phyloP scores from a whole-genome alignment of 2,888 invertebrate genomes.

The Beris chalybata region DNA sequence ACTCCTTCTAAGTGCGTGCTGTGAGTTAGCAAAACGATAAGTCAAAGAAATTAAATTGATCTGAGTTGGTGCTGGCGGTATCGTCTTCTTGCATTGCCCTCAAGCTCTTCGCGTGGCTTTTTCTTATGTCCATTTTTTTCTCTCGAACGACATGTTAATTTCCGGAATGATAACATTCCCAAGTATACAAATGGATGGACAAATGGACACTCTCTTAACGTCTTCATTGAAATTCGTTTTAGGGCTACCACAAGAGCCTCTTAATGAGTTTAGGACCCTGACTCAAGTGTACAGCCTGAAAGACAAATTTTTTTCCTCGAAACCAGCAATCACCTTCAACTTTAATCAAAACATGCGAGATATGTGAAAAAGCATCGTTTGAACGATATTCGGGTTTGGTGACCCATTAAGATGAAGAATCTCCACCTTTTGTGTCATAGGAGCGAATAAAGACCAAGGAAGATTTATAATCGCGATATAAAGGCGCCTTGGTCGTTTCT shows the following conservation, averaged over 20 bases:
- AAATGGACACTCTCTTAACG: constrained; percentile 10
- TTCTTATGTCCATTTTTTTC: neutral
- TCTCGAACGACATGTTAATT: constrained; percentile 6
- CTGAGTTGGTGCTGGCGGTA: no score
- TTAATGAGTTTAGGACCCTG: no score
- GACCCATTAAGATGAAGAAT: constrained; percentile 28
- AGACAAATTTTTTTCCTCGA: no score
- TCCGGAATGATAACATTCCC: constrained; percentile 10
- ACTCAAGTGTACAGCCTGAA: no score
- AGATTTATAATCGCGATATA: constrained; percentile 25
- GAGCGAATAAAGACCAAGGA: constrained; percentile 1
- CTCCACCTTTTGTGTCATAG: constrained; percentile 21
- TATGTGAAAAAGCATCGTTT: no score
- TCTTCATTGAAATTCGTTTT: constrained; percentile 1
- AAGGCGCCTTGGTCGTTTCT: constrained; percentile 12
- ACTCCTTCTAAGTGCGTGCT: no score
- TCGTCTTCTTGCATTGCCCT: no score
- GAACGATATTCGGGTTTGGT: constrained; percentile 7
- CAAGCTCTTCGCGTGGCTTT: no score
- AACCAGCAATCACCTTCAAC: no score
- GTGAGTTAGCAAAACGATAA: no score
- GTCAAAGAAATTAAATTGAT: no score
- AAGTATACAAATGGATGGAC: neutral
- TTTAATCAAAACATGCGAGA: no score
- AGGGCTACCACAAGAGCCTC: constrained; percentile 6